Base-by-base conservation (phyloP, 2,797 vertebrate species). In the Pseudomugil tenellus region DNA sequence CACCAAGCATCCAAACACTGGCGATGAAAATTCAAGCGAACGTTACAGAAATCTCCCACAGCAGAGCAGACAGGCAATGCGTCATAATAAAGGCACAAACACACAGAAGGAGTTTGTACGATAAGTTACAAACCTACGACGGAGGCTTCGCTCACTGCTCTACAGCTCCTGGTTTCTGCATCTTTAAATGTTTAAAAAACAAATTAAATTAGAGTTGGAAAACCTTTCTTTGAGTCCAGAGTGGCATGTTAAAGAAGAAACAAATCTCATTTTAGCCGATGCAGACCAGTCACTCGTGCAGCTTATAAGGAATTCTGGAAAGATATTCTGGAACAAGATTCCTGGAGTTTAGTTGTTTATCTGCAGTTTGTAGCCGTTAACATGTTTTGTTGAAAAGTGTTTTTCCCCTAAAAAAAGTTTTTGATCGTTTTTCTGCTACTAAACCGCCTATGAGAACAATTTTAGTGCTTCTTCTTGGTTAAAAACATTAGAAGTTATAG, bases 1-100 rank as follows among this genome's bases (percentile, higher is more conserved):
- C 6, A 57, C 70, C 58, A 65, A 58, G 59, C 29, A 26, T 70
- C 72, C 58, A 53, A 69, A 84, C 25, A 74, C 74, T 68, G 69
- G 58, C 57, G 64, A 72, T 65, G 66, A 17, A 61, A 59, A 57
- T 52, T 72, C 14, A 70, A 61, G 49, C 41, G 28, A 56, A 58
- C 16, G 14, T 2, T 21, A 63, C 11, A 41, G 63, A 56, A 17
- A 31, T 59, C 55, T 60, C 68, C 64, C 62, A 72, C 39, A 59
- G 63, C 19, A 58, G 25, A 66, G 37, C 19, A 32, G 21, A 19
- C 41, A 12, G n/a, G 34, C 16, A 19, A 66, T 70, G 48, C 59
- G 57, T 78, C 6, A 52, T 31, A 52, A 65, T 43, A 63, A 74
- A 67, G 61, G 63, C 26, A 61, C 46, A 76, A 64, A 80, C 32